A percentile compares a stretch with the other conserved stretches of the same genome.
Evolutionary conservation across 2,113 vertebrate genomes (phyloP).

Genomic region (Hipposideros armiger): DNA sequence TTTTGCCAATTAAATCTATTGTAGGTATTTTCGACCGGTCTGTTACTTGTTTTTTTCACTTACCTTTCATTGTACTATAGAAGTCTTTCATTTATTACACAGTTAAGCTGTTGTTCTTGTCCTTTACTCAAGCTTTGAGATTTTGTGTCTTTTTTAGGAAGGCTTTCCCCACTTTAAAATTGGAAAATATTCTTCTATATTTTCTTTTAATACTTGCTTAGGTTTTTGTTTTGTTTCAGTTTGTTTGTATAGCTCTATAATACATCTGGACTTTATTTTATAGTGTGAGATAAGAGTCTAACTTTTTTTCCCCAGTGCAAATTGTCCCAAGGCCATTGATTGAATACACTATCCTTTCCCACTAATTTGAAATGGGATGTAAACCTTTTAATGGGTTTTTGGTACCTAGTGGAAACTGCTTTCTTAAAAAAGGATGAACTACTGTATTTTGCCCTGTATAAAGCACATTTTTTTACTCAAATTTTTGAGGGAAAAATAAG

Average conservation of each 20-base stretch:
- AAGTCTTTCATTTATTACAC: not conserved
- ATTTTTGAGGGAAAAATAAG: too few relatives aligned
- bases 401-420: constrained; percentile 25
- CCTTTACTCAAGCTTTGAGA: not conserved
- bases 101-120: not conserved
- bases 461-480: too few relatives aligned
- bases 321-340: constrained; percentile 13
- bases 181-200: constrained; percentile 38
- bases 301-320: constrained; percentile 20
- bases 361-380: constrained; percentile 50
- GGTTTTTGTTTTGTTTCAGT: not conserved
- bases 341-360: not conserved
- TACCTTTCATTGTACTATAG: not conserved
- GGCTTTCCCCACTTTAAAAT: constrained; percentile 34
- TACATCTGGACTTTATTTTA: constrained; percentile 45
- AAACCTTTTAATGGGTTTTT: constrained; percentile 47
- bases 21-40: constrained; percentile 44
- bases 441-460: not conserved
- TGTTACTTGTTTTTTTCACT: constrained; percentile 4
- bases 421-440: constrained; percentile 23
- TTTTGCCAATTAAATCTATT: constrained; percentile 40
- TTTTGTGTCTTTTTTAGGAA: constrained; percentile 49
- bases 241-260: constrained; percentile 2
- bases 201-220: constrained; percentile 57
- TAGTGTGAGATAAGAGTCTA: constrained; percentile 14